phyloP scores from a whole-genome alignment of 2,888 invertebrate genomes.

The Monochamus alternatus region DNA sequence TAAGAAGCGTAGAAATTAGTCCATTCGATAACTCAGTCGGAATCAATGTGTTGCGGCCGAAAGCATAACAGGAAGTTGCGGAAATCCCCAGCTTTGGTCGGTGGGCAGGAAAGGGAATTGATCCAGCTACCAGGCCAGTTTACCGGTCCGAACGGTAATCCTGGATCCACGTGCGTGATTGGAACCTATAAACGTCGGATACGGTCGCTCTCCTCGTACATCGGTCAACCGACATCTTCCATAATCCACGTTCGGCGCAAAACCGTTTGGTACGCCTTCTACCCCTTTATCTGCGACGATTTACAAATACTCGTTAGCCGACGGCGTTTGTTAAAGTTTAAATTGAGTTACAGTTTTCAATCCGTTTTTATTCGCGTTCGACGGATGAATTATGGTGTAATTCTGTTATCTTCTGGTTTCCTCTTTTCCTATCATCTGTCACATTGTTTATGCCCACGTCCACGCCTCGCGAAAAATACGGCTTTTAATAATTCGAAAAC shows the following conservation, averaged over 20 bases:
- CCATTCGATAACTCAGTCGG: conserved; percentile 11
- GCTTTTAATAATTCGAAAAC: background rate
- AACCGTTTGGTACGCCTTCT: conserved; percentile 11
- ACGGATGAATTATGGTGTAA: conserved; percentile 22
- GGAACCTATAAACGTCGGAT: conserved; percentile 63
- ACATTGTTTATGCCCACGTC: conserved; percentile 11
- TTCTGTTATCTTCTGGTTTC: conserved; percentile 21
- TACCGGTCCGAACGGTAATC: conserved; percentile 58
- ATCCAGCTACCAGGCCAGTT: conserved; percentile 56
- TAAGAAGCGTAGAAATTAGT: background rate
- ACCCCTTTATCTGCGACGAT: conserved; percentile 16
- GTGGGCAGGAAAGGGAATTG: conserved; percentile 60
- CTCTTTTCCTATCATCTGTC: conserved; percentile 15
- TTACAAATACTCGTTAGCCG: conserved; percentile 29
- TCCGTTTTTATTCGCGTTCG: conserved; percentile 22
- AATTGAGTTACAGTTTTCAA: conserved; percentile 29
- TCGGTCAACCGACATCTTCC: conserved; percentile 47
- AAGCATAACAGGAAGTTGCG: conserved; percentile 44
- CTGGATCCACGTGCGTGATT: conserved; percentile 62
- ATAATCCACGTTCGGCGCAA: conserved; percentile 37
- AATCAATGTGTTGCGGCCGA: conserved; percentile 14
- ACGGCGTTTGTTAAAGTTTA: conserved; percentile 39
- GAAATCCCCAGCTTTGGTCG: conserved; percentile 55
- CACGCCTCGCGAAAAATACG: background rate
- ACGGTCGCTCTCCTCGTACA: conserved; percentile 57